Evolutionary conservation across 2,113 vertebrate species (phyloP).

Genomic region (Tamias sibiricus): DNA sequence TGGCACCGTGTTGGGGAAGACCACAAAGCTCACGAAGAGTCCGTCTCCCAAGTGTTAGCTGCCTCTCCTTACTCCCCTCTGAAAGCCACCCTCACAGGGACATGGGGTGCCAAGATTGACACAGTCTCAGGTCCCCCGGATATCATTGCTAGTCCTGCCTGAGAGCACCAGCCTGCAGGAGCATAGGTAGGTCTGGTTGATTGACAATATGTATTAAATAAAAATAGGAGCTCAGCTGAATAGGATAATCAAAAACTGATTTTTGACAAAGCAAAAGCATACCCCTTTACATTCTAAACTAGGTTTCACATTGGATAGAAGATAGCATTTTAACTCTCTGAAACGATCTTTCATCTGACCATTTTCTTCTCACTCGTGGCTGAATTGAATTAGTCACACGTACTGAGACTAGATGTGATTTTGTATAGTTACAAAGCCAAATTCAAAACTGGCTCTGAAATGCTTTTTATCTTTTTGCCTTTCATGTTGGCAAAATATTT

Average conservation of each 20-base stretch:
- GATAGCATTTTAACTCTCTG: not conserved
- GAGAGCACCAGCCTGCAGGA: not conserved
- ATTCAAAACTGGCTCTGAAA: not conserved
- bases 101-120: not conserved
- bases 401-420: not conserved
- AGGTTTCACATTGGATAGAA: not conserved
- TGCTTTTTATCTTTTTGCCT: not conserved
- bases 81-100: not conserved
- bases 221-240: not conserved
- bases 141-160: not conserved
- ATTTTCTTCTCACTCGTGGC: not conserved
- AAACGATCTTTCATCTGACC: not conserved
- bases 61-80: not conserved
- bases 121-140: not conserved
- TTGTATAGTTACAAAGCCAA: not conserved
- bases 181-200: rapidly evolving
- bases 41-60: not conserved
- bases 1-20: not conserved
- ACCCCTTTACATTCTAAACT: not conserved
- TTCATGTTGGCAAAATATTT: not conserved
- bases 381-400: not conserved
- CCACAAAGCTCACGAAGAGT: not conserved
- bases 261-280: not conserved
- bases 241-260: not conserved
- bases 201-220: not conserved